Conservation (phyloP, 2,888 invertebrate genomes). For the Mythimna ferrago region DNA sequence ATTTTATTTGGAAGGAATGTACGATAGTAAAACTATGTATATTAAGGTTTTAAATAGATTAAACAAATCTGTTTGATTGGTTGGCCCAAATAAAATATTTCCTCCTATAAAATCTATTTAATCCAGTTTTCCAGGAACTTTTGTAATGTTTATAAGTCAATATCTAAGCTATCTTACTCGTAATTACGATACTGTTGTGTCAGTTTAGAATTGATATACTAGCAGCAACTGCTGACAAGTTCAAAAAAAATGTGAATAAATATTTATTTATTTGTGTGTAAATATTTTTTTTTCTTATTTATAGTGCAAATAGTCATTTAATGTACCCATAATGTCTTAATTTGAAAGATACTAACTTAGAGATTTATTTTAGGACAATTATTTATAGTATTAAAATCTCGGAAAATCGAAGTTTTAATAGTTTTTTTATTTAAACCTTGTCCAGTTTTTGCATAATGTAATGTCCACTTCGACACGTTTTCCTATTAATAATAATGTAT, state of each 20-base stretch:
- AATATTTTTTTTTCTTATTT: too few relatives aligned
- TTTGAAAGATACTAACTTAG: too few relatives aligned
- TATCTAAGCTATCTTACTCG: slow-evolving; percentile 37
- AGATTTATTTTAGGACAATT: not conserved
- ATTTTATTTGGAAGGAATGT: slow-evolving; percentile 16
- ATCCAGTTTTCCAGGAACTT: slow-evolving; percentile 47
- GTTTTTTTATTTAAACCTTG: not conserved
- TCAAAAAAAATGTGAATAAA: too few relatives aligned
- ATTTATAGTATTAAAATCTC: not conserved
- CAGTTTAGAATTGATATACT: slow-evolving; percentile 1
- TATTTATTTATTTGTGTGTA: too few relatives aligned
- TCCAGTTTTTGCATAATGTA: not conserved
- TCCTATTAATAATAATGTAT: slow-evolving; percentile 9
- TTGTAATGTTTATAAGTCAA: slow-evolving; percentile 22
- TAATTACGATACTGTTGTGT: slow-evolving; percentile 30
- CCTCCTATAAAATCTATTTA: slow-evolving; percentile 8
- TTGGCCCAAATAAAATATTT: slow-evolving; percentile 14
- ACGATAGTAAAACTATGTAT: slow-evolving; percentile 21
- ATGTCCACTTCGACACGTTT: slow-evolving; percentile 7
- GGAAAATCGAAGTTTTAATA: not conserved
- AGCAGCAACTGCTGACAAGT: too few relatives aligned
- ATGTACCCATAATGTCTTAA: too few relatives aligned
- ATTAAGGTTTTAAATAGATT: slow-evolving; percentile 18
- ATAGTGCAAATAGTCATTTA: too few relatives aligned
- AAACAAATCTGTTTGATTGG: slow-evolving; percentile 27